These are phyloP conservation scores for Gymnoscelis rufifasciata DNA, from an alignment of 2,888 invertebrate species.

Conservation along the genomic window DNA sequence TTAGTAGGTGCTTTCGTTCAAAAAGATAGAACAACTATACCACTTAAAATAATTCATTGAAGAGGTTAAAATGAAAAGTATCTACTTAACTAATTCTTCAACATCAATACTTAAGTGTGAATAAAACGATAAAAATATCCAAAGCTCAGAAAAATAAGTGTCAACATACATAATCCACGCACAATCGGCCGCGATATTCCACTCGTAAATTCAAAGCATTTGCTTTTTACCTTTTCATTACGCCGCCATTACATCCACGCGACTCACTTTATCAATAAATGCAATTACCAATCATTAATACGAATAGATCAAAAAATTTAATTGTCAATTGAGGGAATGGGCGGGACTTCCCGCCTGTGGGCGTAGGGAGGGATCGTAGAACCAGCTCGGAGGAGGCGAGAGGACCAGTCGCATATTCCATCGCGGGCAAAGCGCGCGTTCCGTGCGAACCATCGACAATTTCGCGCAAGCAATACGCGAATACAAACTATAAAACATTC, in stretches of 20 bases:
- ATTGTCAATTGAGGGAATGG: conserved; percentile 44
- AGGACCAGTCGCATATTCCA: conserved; percentile 66
- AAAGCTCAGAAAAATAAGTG: conserved; percentile 11
- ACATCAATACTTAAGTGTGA: conserved; percentile 1
- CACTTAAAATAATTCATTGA: too few species aligned
- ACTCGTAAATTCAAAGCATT: conserved; percentile 13
- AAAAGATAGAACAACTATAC: too few species aligned
- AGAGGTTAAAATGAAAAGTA: too few species aligned
- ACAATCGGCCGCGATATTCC: conserved; percentile 14
- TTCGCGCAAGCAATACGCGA: conserved; percentile 40
- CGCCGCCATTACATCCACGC: conserved; percentile 33
- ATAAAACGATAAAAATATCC: conserved; percentile 10
- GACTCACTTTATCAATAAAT: conserved; percentile 55
- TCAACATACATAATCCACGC: conserved; percentile 8
- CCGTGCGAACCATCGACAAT: conserved; percentile 46
- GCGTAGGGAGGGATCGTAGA: conserved; percentile 68
- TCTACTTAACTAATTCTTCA: background rate
- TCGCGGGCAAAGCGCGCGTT: conserved; percentile 67
- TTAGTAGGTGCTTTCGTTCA: too few species aligned
- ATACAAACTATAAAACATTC: background rate
- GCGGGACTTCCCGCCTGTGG: conserved; percentile 58
- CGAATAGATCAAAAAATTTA: conserved; percentile 62
- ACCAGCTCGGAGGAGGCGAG: conserved; percentile 57
- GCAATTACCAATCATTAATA: conserved; percentile 67
- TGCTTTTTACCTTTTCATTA: conserved; percentile 29